Evolutionary conservation across 2,888 invertebrate genomes (phyloP), one percentile per base, ranked within the genome.

Genomic region (Diadegma fenestrale): DNA sequence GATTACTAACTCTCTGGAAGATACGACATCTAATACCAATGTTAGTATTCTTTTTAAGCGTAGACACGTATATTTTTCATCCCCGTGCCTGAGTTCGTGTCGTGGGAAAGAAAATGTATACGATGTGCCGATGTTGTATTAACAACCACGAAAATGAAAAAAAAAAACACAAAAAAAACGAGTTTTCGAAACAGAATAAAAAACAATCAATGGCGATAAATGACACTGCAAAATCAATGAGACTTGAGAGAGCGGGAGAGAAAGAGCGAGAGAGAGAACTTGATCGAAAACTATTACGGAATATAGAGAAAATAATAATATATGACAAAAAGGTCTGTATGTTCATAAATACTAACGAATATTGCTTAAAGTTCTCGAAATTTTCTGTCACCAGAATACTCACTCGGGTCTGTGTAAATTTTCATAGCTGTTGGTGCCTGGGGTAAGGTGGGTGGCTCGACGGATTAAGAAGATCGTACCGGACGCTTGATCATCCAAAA

Each of bases 11-110:
- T 87, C 89, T 86, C 88, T 89, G 89, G 93, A 93, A 63, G 91
- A 92, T 87, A 89, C 87, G 88, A 90, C 86, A 88, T 90, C 90
- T 90, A 91, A 91, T 85, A 87, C 88, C 85, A 92, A 92, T 90
- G 93, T 93, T 93, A 93, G 93, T 93, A 92, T 91, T 69, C 79
- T 82, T 72, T 66, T 73, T 79, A 78, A 26, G 26, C 63, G 63
- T 64, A 63, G 54, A 17, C 41, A 54, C 26, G 12, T 58, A 3
- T 26, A 12, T 22, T 58, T 26, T 26, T 14, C 26, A 14, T 58
- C 26, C 14, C 26, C 26, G 58, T 26, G 26, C 14, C 58, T 22
- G 19, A 58, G 26, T 12, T 58, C 19, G 58, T 58, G 58, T 58
- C 54, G 76, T 64, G 51, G 78, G 72, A 84, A 68, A 75, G 48